Evolutionary conservation across 1,140 invertebrate genomes (phyloP).

Genomic region (Drosophila littoralis): DNA sequence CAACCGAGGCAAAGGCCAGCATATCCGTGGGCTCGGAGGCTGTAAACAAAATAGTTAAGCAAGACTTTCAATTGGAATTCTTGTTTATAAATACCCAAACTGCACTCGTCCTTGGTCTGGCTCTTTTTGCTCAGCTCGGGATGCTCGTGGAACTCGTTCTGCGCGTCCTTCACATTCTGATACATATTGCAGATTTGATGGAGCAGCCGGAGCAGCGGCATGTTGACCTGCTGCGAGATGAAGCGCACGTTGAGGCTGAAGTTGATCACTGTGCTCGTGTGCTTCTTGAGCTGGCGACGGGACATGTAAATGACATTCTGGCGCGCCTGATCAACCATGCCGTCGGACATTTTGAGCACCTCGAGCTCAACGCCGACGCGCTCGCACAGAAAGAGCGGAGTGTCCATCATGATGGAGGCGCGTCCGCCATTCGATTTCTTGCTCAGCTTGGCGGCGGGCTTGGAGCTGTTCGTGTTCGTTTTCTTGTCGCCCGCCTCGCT

Average conservation of each 20-base stretch:
- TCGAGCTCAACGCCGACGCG: conserved; percentile 95
- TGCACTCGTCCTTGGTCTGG: conserved; percentile 81
- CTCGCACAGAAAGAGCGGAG: conserved; percentile 96
- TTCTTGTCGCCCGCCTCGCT: conserved; percentile 88
- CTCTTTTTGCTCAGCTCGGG: conserved; percentile 85
- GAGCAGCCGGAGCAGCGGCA: conserved; percentile 95
- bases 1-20: conserved; percentile 69
- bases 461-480: conserved; percentile 50
- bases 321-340: conserved; percentile 93
- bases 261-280: conserved; percentile 94
- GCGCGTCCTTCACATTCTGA: conserved; percentile 97
- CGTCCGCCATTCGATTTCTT: conserved; percentile 85
- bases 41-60: conserved; percentile 8
- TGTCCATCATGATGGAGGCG: conserved; percentile 90
- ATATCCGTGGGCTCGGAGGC: conserved; percentile 89
- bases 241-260: conserved; percentile 94
- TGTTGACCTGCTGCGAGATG: conserved; percentile 96
- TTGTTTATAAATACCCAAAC: conserved; percentile 71
- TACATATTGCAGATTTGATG: conserved; percentile 99
- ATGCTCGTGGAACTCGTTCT: conserved; percentile 93
- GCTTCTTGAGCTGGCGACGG: conserved; percentile 93
- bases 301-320: conserved; percentile 94
- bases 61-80: neutral
- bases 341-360: conserved; percentile 94
- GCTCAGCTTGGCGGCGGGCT: conserved; percentile 58